Conservation (phyloP, 2,113 vertebrate genomes). For the Xiphophorus maculatus region DNA sequence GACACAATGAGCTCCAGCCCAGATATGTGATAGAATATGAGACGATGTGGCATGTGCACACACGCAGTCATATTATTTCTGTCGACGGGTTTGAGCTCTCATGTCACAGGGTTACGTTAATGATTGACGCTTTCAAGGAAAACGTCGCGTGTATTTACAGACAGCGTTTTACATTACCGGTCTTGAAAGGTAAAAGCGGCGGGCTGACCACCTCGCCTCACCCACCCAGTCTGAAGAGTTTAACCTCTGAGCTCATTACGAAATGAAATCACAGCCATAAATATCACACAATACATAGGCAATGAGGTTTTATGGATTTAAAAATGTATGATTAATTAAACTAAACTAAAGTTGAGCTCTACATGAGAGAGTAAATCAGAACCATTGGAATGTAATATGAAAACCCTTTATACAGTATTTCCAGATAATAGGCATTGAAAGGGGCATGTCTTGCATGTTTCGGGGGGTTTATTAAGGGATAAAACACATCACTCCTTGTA, state of each 20-base stretch:
- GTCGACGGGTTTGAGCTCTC: conserved; percentile 1
- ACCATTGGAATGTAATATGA: background rate
- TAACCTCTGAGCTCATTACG: too few species aligned
- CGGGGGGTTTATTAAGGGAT: too few species aligned
- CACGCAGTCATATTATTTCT: background rate
- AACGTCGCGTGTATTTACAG: background rate
- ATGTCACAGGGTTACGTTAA: conserved; percentile 2
- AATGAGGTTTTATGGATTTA: background rate
- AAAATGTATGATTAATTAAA: background rate
- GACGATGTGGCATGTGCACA: conserved; percentile 14
- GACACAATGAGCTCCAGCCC: conserved; percentile 3
- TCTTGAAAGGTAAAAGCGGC: background rate
- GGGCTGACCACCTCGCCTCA: background rate
- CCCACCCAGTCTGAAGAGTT: background rate
- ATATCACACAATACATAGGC: background rate
- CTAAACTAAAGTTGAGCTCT: too few species aligned
- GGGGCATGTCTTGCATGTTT: too few species aligned
- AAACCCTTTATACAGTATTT: background rate
- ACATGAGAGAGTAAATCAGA: background rate
- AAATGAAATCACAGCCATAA: background rate
- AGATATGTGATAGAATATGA: conserved; percentile 17
- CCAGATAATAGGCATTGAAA: background rate
- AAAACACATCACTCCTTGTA: too few species aligned
- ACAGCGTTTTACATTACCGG: background rate
- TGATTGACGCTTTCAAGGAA: conserved; percentile 12